Base-by-base conservation (phyloP, 2,888 invertebrate species). In the Drosophila multiciliata region DNA sequence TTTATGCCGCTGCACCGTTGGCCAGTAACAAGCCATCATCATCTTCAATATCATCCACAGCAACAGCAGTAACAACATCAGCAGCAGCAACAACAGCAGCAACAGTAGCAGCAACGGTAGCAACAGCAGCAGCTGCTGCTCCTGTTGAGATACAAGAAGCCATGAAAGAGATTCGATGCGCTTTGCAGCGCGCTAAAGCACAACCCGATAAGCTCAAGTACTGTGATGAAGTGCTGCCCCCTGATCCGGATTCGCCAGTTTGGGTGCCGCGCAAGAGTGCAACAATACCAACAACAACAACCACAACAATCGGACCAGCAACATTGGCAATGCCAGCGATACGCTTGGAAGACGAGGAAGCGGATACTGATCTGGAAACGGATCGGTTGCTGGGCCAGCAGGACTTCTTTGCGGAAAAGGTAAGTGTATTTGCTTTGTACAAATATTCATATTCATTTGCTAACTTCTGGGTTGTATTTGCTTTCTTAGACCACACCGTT, bases 331-430 rank as follows among this genome's bases (percentile, higher is more conserved):
- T n/a, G 11, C 66, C 63, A 17, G 36, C 38, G 26, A 55, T 55
- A 32, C 87, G 90, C 54, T 66, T 83, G 86, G 96, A 96, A 79
- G 92, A 94, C 94, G 97, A 96, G 92, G 98, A 98, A 93, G 98
- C 98, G n/a, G 99, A 99, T 92, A 99, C 99, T 0, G 99, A 99
- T 93, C 95, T 99, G 83, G 99, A 99, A 94, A 99, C 99, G n/a
- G 99, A 99, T 94, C 95, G 98, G 85, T 94, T 99, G 73, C 95
- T 99, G 60, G 98, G 98, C 1, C 98, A 99, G 92, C 98, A 97
- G 92, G 97, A 97, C 60, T 97, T 97, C 93, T 98, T 96, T 90
- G 97, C 97, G 87, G 97, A 93, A 58, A 92, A 97, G 86, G 93
- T 92, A 20, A 57, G 57, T 42, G 63, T 20, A 2, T 2, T 2